Evolutionary conservation across 2,113 vertebrate genomes (phyloP), one percentile per base, ranked within the genome.

Genomic region (Micronycteris hirsuta): DNA sequence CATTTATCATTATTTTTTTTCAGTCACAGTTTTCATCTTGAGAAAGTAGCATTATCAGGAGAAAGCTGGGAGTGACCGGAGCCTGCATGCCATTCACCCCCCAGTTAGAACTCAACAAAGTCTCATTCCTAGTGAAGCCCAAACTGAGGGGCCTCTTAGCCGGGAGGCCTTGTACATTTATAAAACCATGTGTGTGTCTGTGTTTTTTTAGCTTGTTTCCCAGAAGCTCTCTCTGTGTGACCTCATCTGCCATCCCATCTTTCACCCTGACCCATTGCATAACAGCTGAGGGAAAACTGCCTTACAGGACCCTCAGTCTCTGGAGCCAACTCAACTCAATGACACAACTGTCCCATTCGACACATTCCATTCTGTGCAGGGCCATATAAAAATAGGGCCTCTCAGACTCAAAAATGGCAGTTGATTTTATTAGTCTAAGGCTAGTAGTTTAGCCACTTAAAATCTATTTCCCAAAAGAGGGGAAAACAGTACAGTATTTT

Each of bases 371-470:
- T 97, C 97, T 97, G 97, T 86, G 97, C 97, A 98, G 96, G 98
- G 97, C 98, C 98, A 98, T 97, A 98, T 98, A 93, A 95, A 97
- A 96, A 97, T 97, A 98, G 97, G 98, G 98, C 98, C 98, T 95
- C 97, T 97, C 98, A 98, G 98, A 97, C 95, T 98, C 98, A 97
- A 97, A 98, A 98, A 98, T 91, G 98, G 98, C 98, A 98, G 98
- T 97, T 98, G 98, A 98, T 98, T 98, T 98, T 98, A 98, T 98
- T 98, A 98, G 98, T 98, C 98, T 98, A 98, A 98, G 98, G 98
- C 98, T 99, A 99, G 98, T 97, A 98, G 98, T 97, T 98, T 98
- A 99, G 98, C 98, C 98, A 98, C 98, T 98, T 98, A 98, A 98
- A 98, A 98, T 98, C 98, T 97, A 98, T 98, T 99, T 98, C 98